Evolutionary conservation across 2,797 vertebrate genomes (phyloP), one percentile per base, ranked within the genome.

Genomic region (Enteromius radiatus): DNA sequence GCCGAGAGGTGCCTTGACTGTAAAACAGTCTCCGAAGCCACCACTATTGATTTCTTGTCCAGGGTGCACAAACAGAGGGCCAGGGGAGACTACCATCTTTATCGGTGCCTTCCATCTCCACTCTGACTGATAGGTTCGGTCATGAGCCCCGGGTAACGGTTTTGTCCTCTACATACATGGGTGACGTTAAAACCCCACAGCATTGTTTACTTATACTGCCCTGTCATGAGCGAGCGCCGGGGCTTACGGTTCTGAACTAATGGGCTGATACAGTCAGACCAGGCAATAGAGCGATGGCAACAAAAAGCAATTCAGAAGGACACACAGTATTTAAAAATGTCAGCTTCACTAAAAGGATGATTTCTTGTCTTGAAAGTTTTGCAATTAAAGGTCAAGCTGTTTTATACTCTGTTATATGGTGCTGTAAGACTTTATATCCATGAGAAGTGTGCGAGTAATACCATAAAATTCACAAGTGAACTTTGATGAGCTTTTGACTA

Each of bases 321-420:
- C 92, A 92, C 91, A 89, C 84, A 81, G 89, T 93, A 93, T 94
- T 94, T 93, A 92, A 92, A 95, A 95, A 95, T 95, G 93, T 95
- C 92, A 94, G 86, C 89, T 90, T 92, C 91, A 91, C 91, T 93
- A 91, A 91, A 93, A 90, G 85, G 85, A 84, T 89, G 91, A 91
- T 93, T 91, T 90, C 84, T 84, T 14, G 78, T 88, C 82, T 83
- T 88, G 89, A 91, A 91, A 87, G 91, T 91, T 93, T 92, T 91
- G 91, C 94, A 95, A 94, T 94, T 93, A 94, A 95, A 95, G 94
- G 94, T 95, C 94, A 95, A 88, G 88, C 86, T 89, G 92, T 92
- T 92, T 93, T 92, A 91, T 89, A 86, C 84, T 84, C 67, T 85
- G 88, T 88, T 87, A 90, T 91, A 87, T 78, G 54, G 81, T 84